Base-by-base conservation (phyloP, 1,140 invertebrate genomes). In the Drosophila ficusphila region DNA sequence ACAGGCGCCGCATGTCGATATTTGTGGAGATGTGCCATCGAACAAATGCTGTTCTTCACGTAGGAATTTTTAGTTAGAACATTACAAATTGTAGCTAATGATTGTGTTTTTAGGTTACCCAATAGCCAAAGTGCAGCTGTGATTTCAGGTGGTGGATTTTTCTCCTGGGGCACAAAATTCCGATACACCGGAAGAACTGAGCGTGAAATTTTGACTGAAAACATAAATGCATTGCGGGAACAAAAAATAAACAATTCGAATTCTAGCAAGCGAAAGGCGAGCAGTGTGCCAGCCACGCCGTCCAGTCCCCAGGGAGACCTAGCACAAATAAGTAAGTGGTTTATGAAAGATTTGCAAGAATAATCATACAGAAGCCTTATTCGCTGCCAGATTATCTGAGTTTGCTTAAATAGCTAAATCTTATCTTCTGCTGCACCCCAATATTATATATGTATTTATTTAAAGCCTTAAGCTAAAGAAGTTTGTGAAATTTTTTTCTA, bases 1-100 rank as follows among this genome's bases (percentile, higher is more conserved):
- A 96, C 96, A 62, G 95, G 96, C 14, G 95, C 96, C 25, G 96
- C 97, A 49, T 99, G 97, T 91, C 95, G 97, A 78, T 97, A 98
- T 92, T 94, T 99, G 29, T 99, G 98, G 98, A 94, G 96, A 92
- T 98, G 97, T 93, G 97, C 98, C 38, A 97, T 99, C 54, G 98
- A 99, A 92, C 98, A 99, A 92, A 97, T 98, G 95, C 93, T 98
- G 61, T 99, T 99, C 93, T 99, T 98, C 92, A 99, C 97, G 97
- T 99, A 93, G 96, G 96, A 12, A 34, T 0, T 9, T 18, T 5
- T 6, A 18, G n/a, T n/a, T n/a, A n/a, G n/a, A n/a, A n/a, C n/a
- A n/a, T n/a, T n/a, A n/a, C n/a, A n/a, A n/a, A n/a, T n/a, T n/a
- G n/a, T n/a, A n/a, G n/a, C n/a, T n/a, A n/a, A n/a, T 4, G 3